A percentile compares a stretch with the other conserved stretches of the same genome.
Conservation (phyloP, 2,888 invertebrate genomes). For the Bruchidius siliquastri region DNA sequence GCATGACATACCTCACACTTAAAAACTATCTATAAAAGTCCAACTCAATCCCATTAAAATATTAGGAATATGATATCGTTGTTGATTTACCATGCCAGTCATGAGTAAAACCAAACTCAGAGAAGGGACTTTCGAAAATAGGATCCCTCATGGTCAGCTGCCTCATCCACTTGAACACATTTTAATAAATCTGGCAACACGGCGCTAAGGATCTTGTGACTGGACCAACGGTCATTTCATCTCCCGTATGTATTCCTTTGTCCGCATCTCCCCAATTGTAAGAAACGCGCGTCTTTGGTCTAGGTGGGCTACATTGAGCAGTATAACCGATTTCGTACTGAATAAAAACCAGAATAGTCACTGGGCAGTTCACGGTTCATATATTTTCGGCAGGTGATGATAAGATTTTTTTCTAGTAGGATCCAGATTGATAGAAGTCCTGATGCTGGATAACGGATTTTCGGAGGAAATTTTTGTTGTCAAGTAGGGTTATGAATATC, state of each 20-base stretch:
- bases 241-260: constrained; percentile 23
- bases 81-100: too few relatives aligned
- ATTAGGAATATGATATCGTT: too few relatives aligned
- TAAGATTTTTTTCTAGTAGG: background rate
- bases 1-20: too few relatives aligned
- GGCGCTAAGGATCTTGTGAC: constrained; percentile 1
- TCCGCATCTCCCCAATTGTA: constrained; percentile 27
- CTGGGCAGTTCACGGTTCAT: background rate
- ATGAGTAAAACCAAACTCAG: too few relatives aligned
- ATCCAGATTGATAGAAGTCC: background rate
- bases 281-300: constrained; percentile 18
- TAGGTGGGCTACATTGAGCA: constrained; percentile 27
- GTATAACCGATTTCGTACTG: constrained; percentile 26
- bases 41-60: too few relatives aligned
- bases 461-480: too few relatives aligned
- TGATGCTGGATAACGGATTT: background rate
- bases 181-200: background rate
- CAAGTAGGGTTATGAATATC: background rate
- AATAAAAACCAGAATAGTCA: constrained; percentile 22
- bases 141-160: too few relatives aligned
- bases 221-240: constrained; percentile 31
- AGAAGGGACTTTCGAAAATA: too few relatives aligned
- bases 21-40: too few relatives aligned
- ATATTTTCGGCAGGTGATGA: background rate
- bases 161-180: too few relatives aligned